A percentile compares a stretch with the other conserved stretches of the same genome.
These are phyloP conservation scores for Martes flavigula DNA, from an alignment of 2,797 vertebrate species.

Conservation along the genomic window DNA sequence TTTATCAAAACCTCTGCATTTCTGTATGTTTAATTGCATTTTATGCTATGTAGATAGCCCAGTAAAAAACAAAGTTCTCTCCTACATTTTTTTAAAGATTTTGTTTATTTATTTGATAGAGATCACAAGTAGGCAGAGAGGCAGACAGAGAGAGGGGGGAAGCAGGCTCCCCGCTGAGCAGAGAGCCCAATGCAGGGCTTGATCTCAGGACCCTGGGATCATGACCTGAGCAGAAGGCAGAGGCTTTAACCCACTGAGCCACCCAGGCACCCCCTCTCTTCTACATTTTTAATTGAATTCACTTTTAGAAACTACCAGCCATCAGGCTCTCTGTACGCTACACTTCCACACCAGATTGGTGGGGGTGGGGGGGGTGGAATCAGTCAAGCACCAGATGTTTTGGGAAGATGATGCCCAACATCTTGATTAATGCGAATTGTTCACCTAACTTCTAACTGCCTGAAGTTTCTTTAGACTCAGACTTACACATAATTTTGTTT, in stretches of 20 bases:
- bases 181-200: no score
- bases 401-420: not conserved
- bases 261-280: not conserved
- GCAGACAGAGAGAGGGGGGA: no score
- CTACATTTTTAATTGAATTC: not conserved
- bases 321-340: not conserved
- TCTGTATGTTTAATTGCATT: not conserved
- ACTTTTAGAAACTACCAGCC: constrained; percentile 18
- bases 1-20: not conserved
- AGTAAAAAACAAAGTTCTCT: not conserved
- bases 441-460: not conserved
- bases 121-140: no score
- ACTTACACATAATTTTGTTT: not conserved
- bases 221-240: no score
- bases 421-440: not conserved
- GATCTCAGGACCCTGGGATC: no score
- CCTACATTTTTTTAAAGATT: not conserved
- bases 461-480: not conserved
- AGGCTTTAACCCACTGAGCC: no score
- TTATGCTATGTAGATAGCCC: not conserved
- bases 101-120: no score
- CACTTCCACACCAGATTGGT: not conserved
- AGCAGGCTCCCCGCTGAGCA: no score
- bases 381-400: not conserved
- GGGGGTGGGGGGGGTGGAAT: not conserved